Evolutionary conservation across 2,888 invertebrate genomes (phyloP), one percentile per base, ranked within the genome.

Genomic region (Drosophila picticornis): DNA sequence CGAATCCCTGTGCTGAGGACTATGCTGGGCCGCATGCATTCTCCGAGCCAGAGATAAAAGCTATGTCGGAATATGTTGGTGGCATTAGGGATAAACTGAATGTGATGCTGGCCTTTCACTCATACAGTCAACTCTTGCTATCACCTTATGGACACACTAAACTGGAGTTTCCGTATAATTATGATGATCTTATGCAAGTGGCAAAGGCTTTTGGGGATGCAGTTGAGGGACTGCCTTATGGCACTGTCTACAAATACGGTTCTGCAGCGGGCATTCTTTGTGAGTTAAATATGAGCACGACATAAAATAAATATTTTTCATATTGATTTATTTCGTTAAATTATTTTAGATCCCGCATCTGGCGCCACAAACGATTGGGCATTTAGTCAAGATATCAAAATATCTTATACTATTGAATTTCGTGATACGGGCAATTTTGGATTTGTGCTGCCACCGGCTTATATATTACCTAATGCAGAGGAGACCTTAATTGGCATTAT

Each of bases 351-450:
- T 80, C 56, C 79, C 6, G 91, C 92, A 4, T 91, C 92, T 22
- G 94, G 94, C 13, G 84, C 90, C 19, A 92, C 92, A 43, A 86
- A 85, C 50, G 95, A 95, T 82, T 95, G 94, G 94, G 94, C 94
- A 1, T 94, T 94, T 74, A 94, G 93, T 2, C 94, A 75, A 89
- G 94, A 50, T 93, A 94, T 91, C 93, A 93, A 90, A 94, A 94
- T 25, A 91, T 94, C 85, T 0, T 90, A 81, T 5, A 83, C 90
- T 11, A 78, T 90, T 43, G 95, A 95, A 81, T 91, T 96, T 1
- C 94, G 96, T 19, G 97, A 97, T 90, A 94, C 93, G 0, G 96
- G 96, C 0, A 83, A 90, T 0, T 95, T 94, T 83, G 97, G 97
- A 0, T 96, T 96, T 88, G 91, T 96, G 0, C 93, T 97, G 0